These are phyloP conservation scores for Platalea minor DNA, from an alignment of 2,797 vertebrate genomes.

Conservation along the genomic window DNA sequence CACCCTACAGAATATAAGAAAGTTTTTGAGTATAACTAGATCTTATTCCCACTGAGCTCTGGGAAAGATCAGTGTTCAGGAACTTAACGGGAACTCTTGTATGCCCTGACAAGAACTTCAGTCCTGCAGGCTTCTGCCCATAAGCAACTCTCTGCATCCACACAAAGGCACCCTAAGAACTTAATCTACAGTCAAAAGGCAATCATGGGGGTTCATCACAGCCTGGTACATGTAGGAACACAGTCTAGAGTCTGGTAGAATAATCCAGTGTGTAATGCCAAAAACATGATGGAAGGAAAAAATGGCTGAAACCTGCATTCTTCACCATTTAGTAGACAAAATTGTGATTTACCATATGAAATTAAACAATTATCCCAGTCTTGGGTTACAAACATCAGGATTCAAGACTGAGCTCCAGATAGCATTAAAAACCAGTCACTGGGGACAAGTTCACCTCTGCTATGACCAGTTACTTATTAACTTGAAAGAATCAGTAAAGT, in stretches of 20 bases:
- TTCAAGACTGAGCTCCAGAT: not conserved
- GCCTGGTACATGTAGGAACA: not conserved
- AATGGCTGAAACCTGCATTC: not conserved
- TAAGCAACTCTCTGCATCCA: not conserved
- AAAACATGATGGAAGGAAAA: not conserved
- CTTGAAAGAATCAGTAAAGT: not conserved
- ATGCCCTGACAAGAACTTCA: not conserved
- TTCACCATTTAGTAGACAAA: not conserved
- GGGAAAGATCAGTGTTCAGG: not conserved
- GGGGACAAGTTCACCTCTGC: not conserved
- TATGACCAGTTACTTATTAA: not conserved
- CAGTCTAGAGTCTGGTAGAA: not conserved
- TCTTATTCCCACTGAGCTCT: not conserved
- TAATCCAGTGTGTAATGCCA: not conserved
- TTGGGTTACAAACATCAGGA: not conserved
- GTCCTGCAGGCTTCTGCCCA: not conserved
- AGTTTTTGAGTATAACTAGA: not conserved
- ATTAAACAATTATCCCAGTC: not conserved
- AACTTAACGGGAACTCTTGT: not conserved
- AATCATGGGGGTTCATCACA: not conserved
- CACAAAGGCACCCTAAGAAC: not conserved
- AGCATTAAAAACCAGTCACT: not conserved
- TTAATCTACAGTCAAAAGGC: not conserved
- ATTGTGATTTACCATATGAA: not conserved
- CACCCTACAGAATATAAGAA: not conserved